Percentiles rank a stretch among this genome's conserved stretches.
These are phyloP conservation scores for Tridacna crocea DNA, from an alignment of 2,888 invertebrate species.

Conservation along the genomic window DNA sequence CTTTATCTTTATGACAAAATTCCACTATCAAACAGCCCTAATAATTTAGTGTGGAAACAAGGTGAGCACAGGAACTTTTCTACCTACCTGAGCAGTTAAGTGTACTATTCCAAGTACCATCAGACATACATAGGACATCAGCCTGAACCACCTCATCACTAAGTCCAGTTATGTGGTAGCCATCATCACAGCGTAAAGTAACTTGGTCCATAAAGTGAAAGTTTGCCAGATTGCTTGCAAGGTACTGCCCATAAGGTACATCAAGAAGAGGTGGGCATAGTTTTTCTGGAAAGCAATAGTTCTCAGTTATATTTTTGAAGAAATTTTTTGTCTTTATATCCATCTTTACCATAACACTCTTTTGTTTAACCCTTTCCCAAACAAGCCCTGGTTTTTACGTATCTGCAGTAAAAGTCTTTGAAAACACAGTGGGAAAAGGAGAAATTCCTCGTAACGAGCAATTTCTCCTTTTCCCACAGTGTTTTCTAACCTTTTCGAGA, in stretches of 20 bases:
- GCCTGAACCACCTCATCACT: neutral
- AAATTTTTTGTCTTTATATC: no score
- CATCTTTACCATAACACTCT: no score
- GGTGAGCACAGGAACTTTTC: no score
- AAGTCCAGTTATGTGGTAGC: conserved; percentile 29
- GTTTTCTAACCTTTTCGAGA: no score
- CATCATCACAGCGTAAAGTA: conserved; percentile 52
- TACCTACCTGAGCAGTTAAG: neutral
- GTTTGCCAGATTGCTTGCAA: neutral
- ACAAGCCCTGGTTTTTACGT: no score
- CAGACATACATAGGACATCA: neutral
- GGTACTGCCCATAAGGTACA: conserved; percentile 36
- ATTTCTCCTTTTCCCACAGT: no score
- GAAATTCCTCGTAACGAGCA: no score
- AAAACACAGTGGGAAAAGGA: neutral
- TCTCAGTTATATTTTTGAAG: no score
- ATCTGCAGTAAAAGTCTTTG: neutral
- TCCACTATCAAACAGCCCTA: no score
- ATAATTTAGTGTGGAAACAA: no score
- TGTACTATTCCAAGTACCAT: neutral
- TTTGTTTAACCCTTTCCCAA: no score
- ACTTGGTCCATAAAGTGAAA: conserved; percentile 51
- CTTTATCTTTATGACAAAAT: no score
- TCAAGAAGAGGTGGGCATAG: conserved; percentile 22
- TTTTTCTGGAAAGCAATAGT: conserved; percentile 22